phyloP scores from a whole-genome alignment of 1,140 invertebrate genomes.

The Panagrolaimus sp. region DNA sequence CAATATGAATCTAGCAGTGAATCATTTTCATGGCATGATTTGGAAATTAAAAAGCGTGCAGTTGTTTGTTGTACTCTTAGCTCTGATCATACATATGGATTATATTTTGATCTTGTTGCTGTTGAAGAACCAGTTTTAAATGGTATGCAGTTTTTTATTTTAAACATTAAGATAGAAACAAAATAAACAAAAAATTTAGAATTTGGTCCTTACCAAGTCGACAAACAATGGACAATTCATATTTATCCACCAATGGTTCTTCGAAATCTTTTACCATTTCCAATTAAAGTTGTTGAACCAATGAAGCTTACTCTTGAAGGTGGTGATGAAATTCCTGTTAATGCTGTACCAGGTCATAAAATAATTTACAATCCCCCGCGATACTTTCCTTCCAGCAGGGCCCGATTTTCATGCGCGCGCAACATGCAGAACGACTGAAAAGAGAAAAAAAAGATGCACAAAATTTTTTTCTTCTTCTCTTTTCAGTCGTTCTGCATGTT shows the following conservation, averaged over 20 bases:
- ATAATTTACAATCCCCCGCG: too few species aligned
- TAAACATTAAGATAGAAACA: too few species aligned
- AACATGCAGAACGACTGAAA: too few species aligned
- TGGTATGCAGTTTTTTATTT: too few species aligned
- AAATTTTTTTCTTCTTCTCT: too few species aligned
- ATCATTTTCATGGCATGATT: slow-evolving; percentile 57
- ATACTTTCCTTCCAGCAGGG: too few species aligned
- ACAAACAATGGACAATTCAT: slow-evolving; percentile 70
- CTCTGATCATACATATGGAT: slow-evolving; percentile 58
- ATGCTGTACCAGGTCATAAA: slow-evolving; percentile 37
- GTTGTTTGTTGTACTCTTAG: slow-evolving; percentile 50
- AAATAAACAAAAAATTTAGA: too few species aligned
- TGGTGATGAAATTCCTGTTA: slow-evolving; percentile 44
- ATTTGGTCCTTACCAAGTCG: slow-evolving; percentile 64
- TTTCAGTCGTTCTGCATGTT: too few species aligned
- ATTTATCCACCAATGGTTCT: slow-evolving; percentile 79
- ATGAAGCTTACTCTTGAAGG: slow-evolving; percentile 27
- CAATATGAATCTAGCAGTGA: slow-evolving; percentile 54
- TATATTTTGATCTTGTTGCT: slow-evolving; percentile 66
- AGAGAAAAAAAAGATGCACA: too few species aligned
- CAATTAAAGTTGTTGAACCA: slow-evolving; percentile 65
- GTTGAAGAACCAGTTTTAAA: slow-evolving; percentile 77
- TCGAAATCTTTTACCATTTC: slow-evolving; percentile 81
- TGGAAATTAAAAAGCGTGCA: slow-evolving; percentile 45
- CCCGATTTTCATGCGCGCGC: too few species aligned